Evolutionary conservation across 2,888 invertebrate genomes (phyloP), one percentile per base, ranked within the genome.

Genomic region (Eilema caniola): DNA sequence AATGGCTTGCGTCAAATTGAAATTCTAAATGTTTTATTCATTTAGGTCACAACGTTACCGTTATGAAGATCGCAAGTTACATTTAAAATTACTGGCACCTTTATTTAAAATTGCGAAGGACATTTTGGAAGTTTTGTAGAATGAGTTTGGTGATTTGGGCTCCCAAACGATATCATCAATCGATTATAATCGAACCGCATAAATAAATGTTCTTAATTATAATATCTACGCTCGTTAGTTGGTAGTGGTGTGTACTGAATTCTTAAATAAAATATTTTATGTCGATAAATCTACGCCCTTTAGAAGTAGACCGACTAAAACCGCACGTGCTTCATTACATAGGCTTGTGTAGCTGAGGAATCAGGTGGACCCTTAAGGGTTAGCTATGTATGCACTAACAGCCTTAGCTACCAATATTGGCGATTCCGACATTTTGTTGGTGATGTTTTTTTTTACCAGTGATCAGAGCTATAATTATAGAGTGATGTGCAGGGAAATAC

Each of bases 1-100:
- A 53, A 53, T 53, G 53, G n/a, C 53, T 79, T 83, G 80, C 83
- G 86, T 87, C 85, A n/a, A 62, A 62, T 23, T 23, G n/a, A 33
- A 62, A 31, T 33, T 33, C 53, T 53, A 53, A 47, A 53, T 53
- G 53, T 53, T 53, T 53, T 53, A 53, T 53, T 53, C 53, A n/a
- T 53, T 53, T 53, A 53, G 53, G 53, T 53, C 53, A 1, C 53
- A 53, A 53, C n/a, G 53, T 53, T 53, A 53, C 53, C 53, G n/a
- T n/a, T n/a, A n/a, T 53, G 53, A 53, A 53, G 53, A 53, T 53
- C n/a, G 5, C n/a, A 10, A 53, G n/a, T 10, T 53, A 53, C n/a
- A 53, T 53, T 53, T 53, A 53, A 53, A n/a, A n/a, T 53, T 53
- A 47, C 47, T 20, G 20, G 47, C 20, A 47, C 47, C 47, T 47